Evolutionary conservation across 2,113 vertebrate genomes (phyloP).

Genomic region (Callaeas wilsoni): DNA sequence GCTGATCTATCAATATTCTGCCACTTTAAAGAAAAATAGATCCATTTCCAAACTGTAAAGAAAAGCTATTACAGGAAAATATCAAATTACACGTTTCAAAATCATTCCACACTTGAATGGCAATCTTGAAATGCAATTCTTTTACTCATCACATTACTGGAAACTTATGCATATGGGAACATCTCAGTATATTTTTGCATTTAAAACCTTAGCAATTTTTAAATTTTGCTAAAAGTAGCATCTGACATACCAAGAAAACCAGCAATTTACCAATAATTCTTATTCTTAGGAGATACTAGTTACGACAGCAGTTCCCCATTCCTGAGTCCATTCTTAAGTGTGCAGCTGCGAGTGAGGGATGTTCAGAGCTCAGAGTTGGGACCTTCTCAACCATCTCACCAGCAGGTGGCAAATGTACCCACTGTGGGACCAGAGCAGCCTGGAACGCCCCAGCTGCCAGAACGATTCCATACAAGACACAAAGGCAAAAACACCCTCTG

Average conservation of each 20-base stretch:
- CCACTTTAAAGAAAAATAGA: neutral
- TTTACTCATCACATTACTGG: neutral
- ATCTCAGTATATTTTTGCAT: neutral
- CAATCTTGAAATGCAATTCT: neutral
- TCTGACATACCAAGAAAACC: neutral
- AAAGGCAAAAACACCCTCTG: neutral
- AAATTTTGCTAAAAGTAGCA: neutral
- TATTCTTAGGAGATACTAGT: neutral
- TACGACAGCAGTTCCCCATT: neutral
- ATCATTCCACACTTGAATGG: neutral
- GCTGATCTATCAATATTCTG: neutral
- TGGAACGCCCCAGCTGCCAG: neutral
- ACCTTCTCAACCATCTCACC: conserved; percentile 13
- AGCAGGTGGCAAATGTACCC: conserved; percentile 47
- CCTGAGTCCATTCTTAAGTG: neutral
- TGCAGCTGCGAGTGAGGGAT: conserved; percentile 7
- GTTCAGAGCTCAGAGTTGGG: neutral
- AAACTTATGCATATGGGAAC: neutral
- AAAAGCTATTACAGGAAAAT: neutral
- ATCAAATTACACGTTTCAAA: neutral
- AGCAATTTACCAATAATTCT: neutral
- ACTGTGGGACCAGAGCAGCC: neutral
- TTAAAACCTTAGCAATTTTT: neutral
- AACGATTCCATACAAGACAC: neutral
- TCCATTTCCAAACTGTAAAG: neutral